A percentile compares a stretch with the other conserved stretches of the same genome.
phyloP scores from a whole-genome alignment of 2,113 vertebrate genomes.

The Actinemys pallida region DNA sequence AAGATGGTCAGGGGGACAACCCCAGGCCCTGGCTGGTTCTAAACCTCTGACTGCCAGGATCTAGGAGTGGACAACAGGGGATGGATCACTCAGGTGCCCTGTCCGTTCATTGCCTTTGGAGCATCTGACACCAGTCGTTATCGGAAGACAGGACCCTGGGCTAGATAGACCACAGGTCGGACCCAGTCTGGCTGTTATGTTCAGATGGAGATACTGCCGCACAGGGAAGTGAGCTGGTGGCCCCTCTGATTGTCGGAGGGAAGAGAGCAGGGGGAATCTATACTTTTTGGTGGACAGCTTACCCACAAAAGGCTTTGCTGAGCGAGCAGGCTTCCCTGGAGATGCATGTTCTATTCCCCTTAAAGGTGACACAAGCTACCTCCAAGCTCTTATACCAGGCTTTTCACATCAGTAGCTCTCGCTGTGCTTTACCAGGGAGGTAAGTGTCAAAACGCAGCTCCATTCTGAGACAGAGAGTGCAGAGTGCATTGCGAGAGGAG shows the following conservation, averaged over 20 bases:
- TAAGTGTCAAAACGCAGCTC: background rate
- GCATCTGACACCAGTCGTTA: no score
- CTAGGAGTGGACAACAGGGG: no score
- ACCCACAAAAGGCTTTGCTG: background rate
- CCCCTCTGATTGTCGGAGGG: no score
- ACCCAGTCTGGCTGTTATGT: no score
- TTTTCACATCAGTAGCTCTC: no score
- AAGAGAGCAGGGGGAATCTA: no score
- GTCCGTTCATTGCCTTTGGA: background rate
- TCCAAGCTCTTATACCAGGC: background rate
- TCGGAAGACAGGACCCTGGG: background rate
- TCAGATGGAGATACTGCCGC: background rate
- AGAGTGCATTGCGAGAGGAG: no score
- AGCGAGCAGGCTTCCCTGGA: background rate
- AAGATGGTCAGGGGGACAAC: no score
- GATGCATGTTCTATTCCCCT: background rate
- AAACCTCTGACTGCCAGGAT: no score
- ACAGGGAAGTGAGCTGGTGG: no score
- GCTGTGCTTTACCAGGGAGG: background rate
- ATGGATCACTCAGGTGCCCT: no score
- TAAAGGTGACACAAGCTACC: background rate
- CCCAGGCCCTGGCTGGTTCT: no score
- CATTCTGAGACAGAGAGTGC: background rate
- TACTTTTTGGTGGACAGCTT: background rate
- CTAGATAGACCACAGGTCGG: background rate